Base-by-base conservation (phyloP, 2,113 vertebrate species). In the Campylomormyrus tamandua region DNA sequence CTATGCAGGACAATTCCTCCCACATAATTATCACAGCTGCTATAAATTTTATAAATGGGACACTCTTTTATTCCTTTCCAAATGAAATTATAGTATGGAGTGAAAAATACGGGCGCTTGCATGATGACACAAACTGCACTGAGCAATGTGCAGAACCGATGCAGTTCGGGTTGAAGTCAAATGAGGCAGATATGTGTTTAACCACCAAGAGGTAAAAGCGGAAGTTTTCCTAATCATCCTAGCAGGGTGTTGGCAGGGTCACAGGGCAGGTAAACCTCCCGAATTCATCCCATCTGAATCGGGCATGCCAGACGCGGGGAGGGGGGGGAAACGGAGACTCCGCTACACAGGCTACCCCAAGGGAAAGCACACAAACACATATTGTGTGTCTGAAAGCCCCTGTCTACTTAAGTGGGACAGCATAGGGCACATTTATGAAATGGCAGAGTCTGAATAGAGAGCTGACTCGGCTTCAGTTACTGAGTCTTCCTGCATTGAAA, bases 1-100 rank as follows among this genome's bases (percentile, higher is more conserved):
- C 93, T 90, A 92, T 90, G 89, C 90, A 19, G 66, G 90, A 90
- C 91, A 92, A 92, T 93, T 92, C 93, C 90, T 89, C 91, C 92
- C 89, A 58, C 35, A 91, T 92, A 92, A 91, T 89, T 89, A 85
- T 19, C 48, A 88, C 90, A 49, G 87, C 86, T 90, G 87, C 50
- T 92, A 89, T 91, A 53, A 70, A 70, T 66, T 13, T 87, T 31
- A 31, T 21, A 87, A 87, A 87, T 24, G 83, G 15, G 45, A 49
- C 13, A 19, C 35, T 90, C 88, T 91, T 89, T 87, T 24, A 35
- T 90, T 92, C 87, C 90, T 91, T 88, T 89, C 31, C 90, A 88
- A 88, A 46, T 90, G 85, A 92, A 93, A 90, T 85, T 11, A 83
- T 7, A 83, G 87, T 58, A 93, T 84, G 45, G 83, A 91, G 90